Base-by-base conservation (phyloP, 2,888 invertebrate species). In the Tenodera sinensis region DNA sequence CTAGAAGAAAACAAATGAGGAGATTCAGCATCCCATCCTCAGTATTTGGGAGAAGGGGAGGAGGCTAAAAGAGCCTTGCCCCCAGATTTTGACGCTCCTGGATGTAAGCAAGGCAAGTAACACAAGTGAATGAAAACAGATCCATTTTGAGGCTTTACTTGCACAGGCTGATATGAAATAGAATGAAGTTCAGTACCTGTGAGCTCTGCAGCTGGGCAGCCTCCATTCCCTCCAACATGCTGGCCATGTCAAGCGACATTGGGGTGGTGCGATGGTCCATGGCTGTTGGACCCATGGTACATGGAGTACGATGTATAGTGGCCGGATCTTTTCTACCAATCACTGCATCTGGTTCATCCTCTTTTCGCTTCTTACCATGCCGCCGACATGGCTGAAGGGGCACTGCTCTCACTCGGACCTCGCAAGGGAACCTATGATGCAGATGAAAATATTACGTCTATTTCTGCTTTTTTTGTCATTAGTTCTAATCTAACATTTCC, bases 371-470 rank as follows among this genome's bases (percentile, higher is more conserved):
- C 92, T 97, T 97, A 0, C 96, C 96, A 92, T 97, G 96, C 30
- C 96, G 94, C 90, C 97, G 95, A 92, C 98, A 97, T 0, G 98
- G 97, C 91, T 97, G 96, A 15, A 98, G 93, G 0, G 98, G 98
- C 15, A 97, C 97, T 3, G 97, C 96, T 89, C 98, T 95, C 34
- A 98, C 96, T 91, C 98, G 95, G 30, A 98, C 97, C 93, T 97
- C 97, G 94, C 97, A 97, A 84, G 98, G 96, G 93, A 96, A 98
- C 93, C 97, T 97, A 92, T 88, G 94, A 93, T 92, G 85, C n/a
- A 15, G 15, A 42, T 28, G 1, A 3, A 91, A 90, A 91, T 88
- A 88, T 42, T 42, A 42, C 42, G n/a, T 30, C 30, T 30, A 42
- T 42, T 42, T 12, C 42, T 42, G 42, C 12, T 1, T 12, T 12